Conservation (phyloP, 2,797 vertebrate genomes). For the Leptoclinus maculatus region DNA sequence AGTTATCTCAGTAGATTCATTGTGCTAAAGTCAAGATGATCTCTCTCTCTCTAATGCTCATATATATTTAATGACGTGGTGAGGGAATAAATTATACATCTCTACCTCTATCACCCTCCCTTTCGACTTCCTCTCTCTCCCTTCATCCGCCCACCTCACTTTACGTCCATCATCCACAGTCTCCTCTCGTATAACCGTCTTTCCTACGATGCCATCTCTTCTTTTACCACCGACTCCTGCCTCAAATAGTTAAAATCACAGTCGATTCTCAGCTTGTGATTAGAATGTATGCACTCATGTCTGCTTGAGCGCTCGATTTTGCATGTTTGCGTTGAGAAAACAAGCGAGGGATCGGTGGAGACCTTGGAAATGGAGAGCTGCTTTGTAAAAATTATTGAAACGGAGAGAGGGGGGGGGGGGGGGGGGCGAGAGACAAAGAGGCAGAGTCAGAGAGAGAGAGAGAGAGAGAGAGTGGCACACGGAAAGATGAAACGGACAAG, state of each 20-base stretch:
- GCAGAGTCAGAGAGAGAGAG: conserved; percentile 9
- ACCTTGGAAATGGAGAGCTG: conserved; percentile 16
- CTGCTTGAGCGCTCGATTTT: conserved; percentile 1
- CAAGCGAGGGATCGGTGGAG: conserved; percentile 12
- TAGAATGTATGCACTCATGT: background rate
- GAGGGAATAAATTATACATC: conserved; percentile 56
- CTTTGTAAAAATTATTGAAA: conserved; percentile 24
- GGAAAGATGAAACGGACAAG: conserved; percentile 53
- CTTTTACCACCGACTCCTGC: background rate
- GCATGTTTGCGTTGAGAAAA: conserved; percentile 3
- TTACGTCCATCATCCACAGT: background rate
- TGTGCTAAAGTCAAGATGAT: conserved; percentile 42
- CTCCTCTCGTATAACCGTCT: background rate
- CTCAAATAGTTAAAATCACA: background rate
- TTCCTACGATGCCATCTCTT: too few species aligned
- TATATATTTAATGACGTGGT: conserved; percentile 61
- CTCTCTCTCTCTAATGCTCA: conserved; percentile 35
- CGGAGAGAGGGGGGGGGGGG: background rate
- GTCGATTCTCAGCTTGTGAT: conserved; percentile 4
- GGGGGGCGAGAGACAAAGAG: conserved; percentile 1
- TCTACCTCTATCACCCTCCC: background rate
- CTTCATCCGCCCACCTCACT: background rate
- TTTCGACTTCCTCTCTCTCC: background rate
- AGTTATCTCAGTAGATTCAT: conserved; percentile 38
- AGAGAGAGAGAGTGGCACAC: conserved; percentile 12